phyloP scores from a whole-genome alignment of 2,113 vertebrate species.

The Seriola rivoliana region DNA sequence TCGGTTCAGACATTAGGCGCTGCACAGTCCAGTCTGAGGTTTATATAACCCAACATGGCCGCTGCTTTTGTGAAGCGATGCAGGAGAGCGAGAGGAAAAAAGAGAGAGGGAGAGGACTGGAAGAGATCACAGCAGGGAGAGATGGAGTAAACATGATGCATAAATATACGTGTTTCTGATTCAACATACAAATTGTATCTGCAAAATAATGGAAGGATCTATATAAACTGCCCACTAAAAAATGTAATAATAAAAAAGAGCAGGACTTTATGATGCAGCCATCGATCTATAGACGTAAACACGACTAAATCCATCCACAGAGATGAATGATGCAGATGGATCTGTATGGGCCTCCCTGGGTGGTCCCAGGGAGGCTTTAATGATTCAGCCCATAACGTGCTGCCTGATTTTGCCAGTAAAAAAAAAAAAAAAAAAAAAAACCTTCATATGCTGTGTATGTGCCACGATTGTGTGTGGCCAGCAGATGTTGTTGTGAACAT shows the following conservation, averaged over 20 bases:
- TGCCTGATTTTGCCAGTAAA: slow-evolving; percentile 22
- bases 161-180: not conserved
- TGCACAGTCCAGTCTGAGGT: slow-evolving; percentile 27
- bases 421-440: slow-evolving; percentile 11
- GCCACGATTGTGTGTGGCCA: not conserved
- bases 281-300: slow-evolving; percentile 8
- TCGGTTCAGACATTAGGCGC: slow-evolving; percentile 40
- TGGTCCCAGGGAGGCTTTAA: slow-evolving; percentile 4
- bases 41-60: slow-evolving; percentile 73
- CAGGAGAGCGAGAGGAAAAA: slow-evolving; percentile 1
- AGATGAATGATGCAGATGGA: slow-evolving; percentile 34
- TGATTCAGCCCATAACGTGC: slow-evolving; percentile 9
- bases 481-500: slow-evolving; percentile 62
- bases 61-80: slow-evolving; percentile 25
- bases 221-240: not conserved
- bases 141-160: not conserved
- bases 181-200: not conserved
- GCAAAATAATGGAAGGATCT: not conserved
- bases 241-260: not conserved
- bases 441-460: slow-evolving; percentile 14
- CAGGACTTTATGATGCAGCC: slow-evolving; percentile 6
- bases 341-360: too few relatives aligned
- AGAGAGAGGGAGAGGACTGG: not conserved
- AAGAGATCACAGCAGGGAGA: slow-evolving; percentile 5
- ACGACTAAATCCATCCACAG: slow-evolving; percentile 6